These are phyloP conservation scores for Channa striata DNA, from an alignment of 2,797 vertebrate genomes.

Conservation along the genomic window DNA sequence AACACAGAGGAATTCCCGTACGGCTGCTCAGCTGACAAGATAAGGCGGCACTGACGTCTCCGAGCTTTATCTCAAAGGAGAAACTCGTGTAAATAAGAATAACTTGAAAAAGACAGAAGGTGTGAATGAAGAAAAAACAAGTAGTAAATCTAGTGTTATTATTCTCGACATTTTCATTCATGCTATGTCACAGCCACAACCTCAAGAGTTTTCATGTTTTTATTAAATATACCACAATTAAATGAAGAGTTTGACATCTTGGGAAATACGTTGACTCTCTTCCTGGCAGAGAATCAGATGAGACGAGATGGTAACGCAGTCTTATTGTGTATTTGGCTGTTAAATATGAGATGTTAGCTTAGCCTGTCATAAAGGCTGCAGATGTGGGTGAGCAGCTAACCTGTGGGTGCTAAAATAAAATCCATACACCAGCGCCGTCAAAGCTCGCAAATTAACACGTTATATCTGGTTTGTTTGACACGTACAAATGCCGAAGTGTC, in stretches of 20 bases:
- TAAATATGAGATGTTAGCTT: conserved; percentile 15
- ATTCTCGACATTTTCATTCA: conserved; percentile 43
- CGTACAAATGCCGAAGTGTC: neutral
- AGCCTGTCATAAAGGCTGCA: conserved; percentile 14
- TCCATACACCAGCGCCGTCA: neutral
- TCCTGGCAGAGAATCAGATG: conserved; percentile 19
- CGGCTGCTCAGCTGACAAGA: conserved; percentile 32
- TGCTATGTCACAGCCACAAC: conserved; percentile 37
- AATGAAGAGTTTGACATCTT: conserved; percentile 25
- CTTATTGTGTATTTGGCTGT: conserved; percentile 6
- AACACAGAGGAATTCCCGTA: conserved; percentile 44
- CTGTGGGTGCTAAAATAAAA: neutral
- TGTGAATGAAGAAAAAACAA: conserved; percentile 41
- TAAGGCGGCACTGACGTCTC: conserved; percentile 40
- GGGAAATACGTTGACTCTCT: conserved; percentile 19
- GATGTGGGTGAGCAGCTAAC: conserved; percentile 11
- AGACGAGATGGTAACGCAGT: conserved; percentile 19
- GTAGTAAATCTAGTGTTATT: conserved; percentile 29
- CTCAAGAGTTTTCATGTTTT: conserved; percentile 32
- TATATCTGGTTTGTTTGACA: conserved; percentile 16
- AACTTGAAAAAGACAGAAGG: conserved; percentile 27
- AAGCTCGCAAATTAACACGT: conserved; percentile 7
- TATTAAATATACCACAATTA: conserved; percentile 33
- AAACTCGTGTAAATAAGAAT: conserved; percentile 29
- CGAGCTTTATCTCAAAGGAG: conserved; percentile 44